Conservation (phyloP, 2,797 vertebrate genomes). For the Urophycis tenuis region DNA sequence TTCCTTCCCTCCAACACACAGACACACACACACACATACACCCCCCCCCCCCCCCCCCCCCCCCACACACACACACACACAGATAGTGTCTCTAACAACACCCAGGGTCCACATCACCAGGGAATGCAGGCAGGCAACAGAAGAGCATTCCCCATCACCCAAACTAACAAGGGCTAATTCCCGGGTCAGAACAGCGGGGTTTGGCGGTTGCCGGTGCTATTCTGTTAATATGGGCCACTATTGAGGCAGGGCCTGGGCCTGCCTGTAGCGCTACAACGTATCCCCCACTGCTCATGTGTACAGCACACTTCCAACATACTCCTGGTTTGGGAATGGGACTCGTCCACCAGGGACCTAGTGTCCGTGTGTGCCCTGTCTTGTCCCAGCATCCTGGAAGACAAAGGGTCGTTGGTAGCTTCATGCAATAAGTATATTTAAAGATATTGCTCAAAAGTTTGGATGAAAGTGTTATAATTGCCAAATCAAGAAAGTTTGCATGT, state of each 20-base stretch:
- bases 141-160: not conserved
- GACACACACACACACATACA: not conserved
- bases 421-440: not conserved
- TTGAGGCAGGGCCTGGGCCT: not conserved
- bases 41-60: no score
- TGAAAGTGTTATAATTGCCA: not conserved
- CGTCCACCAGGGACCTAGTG: no score
- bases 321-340: no score
- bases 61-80: not conserved
- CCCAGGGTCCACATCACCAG: not conserved
- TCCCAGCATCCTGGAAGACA: no score
- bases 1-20: no score
- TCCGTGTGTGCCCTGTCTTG: not conserved
- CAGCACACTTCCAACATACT: no score
- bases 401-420: no score
- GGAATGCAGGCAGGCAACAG: not conserved
- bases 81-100: slow-evolving; percentile 1
- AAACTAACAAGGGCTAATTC: slow-evolving; percentile 9
- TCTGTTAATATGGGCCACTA: not conserved
- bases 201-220: not conserved
- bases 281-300: not conserved
- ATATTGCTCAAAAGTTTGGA: not conserved
- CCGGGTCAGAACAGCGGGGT: not conserved
- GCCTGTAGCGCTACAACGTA: not conserved
- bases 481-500: no score